Percentiles rank a stretch among this genome's conserved stretches.
These are phyloP conservation scores for Pseudoatta argentina DNA, from an alignment of 1,140 invertebrate species.

Conservation along the genomic window DNA sequence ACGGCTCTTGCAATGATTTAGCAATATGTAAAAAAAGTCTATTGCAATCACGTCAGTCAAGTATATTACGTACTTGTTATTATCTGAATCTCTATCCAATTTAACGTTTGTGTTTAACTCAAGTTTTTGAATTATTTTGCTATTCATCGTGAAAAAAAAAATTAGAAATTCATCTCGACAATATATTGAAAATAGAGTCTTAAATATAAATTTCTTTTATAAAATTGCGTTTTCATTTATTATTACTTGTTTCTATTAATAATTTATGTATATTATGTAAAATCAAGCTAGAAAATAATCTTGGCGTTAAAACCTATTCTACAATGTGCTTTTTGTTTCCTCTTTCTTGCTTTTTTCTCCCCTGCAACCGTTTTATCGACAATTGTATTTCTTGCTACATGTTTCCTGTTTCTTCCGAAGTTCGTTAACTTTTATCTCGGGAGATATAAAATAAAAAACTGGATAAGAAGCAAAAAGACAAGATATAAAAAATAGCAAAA, in stretches of 20 bases:
- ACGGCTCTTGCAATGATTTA: constrained; percentile 44
- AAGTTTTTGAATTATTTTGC: not conserved
- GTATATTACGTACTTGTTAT: not conserved
- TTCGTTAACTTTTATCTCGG: too few relatives aligned
- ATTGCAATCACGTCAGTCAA: constrained; percentile 27
- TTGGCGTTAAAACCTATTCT: too few relatives aligned
- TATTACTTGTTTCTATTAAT: not conserved
- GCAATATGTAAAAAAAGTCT: constrained; percentile 42
- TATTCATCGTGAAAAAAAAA: not conserved
- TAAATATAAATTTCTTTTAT: not conserved
- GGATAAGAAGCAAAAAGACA: too few relatives aligned
- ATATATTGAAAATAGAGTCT: not conserved
- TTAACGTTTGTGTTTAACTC: not conserved
- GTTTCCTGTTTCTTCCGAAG: too few relatives aligned
- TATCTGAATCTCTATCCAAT: not conserved
- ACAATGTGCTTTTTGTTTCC: too few relatives aligned
- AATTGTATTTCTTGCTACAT: too few relatives aligned
- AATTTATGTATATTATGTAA: too few relatives aligned
- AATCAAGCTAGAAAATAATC: too few relatives aligned
- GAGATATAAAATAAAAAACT: too few relatives aligned
- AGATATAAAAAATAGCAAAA: too few relatives aligned
- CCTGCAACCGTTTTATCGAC: too few relatives aligned
- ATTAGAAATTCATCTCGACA: not conserved
- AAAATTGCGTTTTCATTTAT: not conserved
- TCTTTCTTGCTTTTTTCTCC: too few relatives aligned